phyloP scores from a whole-genome alignment of 2,888 invertebrate genomes.

The Synanthedon andrenaeformis region DNA sequence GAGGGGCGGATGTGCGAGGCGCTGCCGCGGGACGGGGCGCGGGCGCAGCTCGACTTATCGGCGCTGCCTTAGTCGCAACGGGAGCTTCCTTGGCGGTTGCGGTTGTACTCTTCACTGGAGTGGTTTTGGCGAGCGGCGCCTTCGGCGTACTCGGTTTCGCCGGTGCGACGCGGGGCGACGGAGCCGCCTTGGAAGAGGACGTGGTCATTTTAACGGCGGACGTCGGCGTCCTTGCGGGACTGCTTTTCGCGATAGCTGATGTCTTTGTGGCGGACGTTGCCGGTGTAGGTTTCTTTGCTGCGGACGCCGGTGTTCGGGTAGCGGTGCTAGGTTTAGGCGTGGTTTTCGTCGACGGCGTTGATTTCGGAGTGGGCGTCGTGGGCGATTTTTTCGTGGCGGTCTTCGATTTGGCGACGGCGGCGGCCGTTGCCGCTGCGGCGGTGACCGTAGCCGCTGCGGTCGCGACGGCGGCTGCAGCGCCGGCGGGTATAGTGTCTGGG shows the following conservation, averaged over 20 bases:
- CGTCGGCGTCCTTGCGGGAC: slow-evolving; percentile 15
- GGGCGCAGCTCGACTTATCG: slow-evolving; percentile 10
- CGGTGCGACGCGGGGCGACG: slow-evolving; percentile 16
- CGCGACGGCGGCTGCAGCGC: slow-evolving; percentile 19
- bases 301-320: slow-evolving; percentile 11
- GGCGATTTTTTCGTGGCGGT: slow-evolving; percentile 17
- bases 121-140: slow-evolving; percentile 12
- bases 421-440: slow-evolving; percentile 28
- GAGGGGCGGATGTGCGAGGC: slow-evolving; percentile 34
- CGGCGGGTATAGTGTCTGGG: slow-evolving; percentile 12
- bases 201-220: slow-evolving; percentile 7
- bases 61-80: slow-evolving; percentile 13
- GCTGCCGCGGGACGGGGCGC: slow-evolving; percentile 27
- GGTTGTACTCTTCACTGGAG: slow-evolving; percentile 14
- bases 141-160: slow-evolving; percentile 15
- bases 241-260: slow-evolving; percentile 10
- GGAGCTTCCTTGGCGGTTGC: slow-evolving; percentile 15
- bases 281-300: slow-evolving; percentile 14
- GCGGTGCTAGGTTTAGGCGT: slow-evolving; percentile 8
- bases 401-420: slow-evolving; percentile 16
- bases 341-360: slow-evolving; percentile 17
- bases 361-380: slow-evolving; percentile 14
- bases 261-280: neutral
- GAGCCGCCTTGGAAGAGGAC: slow-evolving; percentile 8
- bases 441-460: slow-evolving; percentile 25